Conservation (phyloP, 2,797 vertebrate species). For the Coregonus sp. region DNA sequence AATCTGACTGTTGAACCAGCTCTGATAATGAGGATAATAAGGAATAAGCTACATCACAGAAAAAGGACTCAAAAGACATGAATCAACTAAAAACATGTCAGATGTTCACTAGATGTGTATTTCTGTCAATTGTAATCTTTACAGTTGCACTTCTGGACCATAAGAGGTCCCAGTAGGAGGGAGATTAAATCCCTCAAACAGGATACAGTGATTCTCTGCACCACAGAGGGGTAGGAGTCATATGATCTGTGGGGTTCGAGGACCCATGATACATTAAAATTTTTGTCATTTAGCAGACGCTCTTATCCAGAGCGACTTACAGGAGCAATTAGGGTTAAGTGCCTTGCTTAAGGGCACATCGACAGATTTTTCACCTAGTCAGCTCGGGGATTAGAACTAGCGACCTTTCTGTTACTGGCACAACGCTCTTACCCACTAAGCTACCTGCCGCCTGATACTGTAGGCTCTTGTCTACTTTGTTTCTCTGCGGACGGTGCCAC, state of each 20-base stretch:
- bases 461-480: slow-evolving; percentile 55
- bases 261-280: slow-evolving; percentile 10
- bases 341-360: no score
- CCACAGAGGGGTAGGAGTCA: slow-evolving; percentile 30
- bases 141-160: slow-evolving; percentile 19
- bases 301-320: no score
- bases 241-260: slow-evolving; percentile 26
- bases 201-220: not conserved
- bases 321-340: no score
- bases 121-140: not conserved
- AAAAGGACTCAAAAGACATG: slow-evolving; percentile 4
- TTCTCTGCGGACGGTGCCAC: slow-evolving; percentile 61
- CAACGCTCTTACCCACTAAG: no score
- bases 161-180: slow-evolving; percentile 9
- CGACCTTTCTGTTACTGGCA: no score
- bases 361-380: no score
- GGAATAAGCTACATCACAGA: slow-evolving; percentile 37
- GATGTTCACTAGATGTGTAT: not conserved
- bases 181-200: not conserved
- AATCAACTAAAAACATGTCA: slow-evolving; percentile 33
- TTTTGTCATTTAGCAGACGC: no score
- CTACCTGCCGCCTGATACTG: no score
- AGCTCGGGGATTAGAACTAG: no score
- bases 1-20: slow-evolving; percentile 57
- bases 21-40: slow-evolving; percentile 65